Evolutionary conservation across 2,888 invertebrate species (phyloP).

Genomic region (Sinohyriopsis cumingii): DNA sequence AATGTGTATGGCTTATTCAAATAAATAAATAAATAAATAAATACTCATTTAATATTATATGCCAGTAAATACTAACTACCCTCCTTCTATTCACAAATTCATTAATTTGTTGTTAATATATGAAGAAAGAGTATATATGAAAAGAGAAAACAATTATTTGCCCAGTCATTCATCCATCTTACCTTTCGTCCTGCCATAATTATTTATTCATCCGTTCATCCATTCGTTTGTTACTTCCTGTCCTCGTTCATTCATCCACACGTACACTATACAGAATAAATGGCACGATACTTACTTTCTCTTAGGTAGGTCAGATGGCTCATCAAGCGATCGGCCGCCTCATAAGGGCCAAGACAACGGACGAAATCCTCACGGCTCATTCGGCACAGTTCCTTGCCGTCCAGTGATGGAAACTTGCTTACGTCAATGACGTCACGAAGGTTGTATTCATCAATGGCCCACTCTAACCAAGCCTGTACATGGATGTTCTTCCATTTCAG

Average conservation of each 20-base stretch:
- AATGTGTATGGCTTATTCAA: no score
- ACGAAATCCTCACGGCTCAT: conserved; percentile 63
- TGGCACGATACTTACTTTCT: conserved; percentile 38
- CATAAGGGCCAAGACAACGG: conserved; percentile 56
- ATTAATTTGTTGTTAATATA: no score
- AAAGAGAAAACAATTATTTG: no score
- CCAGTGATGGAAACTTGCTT: conserved; percentile 56
- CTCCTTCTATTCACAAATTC: no score
- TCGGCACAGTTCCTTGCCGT: conserved; percentile 64
- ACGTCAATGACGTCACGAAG: conserved; percentile 60
- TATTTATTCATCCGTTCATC: no score
- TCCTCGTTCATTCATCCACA: background rate
- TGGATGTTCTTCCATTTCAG: conserved; percentile 61
- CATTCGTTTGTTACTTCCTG: no score
- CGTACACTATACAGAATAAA: background rate
- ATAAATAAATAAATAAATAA: no score
- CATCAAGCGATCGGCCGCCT: conserved; percentile 63
- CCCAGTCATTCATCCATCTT: no score
- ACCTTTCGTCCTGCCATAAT: no score
- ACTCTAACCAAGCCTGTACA: conserved; percentile 68
- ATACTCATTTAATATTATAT: no score
- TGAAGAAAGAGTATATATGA: no score
- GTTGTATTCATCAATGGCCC: conserved; percentile 61
- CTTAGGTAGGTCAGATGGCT: conserved; percentile 63
- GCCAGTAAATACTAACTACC: no score